phyloP scores from a whole-genome alignment of 2,888 invertebrate genomes.

The Drosophila recens region DNA sequence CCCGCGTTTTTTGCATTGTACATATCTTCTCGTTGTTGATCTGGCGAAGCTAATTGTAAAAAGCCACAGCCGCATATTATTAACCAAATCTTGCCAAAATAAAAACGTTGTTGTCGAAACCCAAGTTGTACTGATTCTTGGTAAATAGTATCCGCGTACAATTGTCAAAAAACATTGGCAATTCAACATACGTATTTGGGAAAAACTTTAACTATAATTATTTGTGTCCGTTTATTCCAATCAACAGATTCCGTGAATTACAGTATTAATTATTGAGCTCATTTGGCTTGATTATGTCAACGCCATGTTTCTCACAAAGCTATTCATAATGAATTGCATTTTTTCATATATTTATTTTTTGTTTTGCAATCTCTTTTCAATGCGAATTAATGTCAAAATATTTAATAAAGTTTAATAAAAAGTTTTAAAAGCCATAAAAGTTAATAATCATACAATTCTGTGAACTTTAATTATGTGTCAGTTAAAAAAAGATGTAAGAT shows the following conservation, averaged over 20 bases:
- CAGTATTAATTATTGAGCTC: slow-evolving; percentile 25
- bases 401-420: slow-evolving; percentile 29
- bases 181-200: not conserved
- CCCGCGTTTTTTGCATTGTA: too few relatives aligned
- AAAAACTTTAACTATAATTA: slow-evolving; percentile 27
- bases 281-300: slow-evolving; percentile 59
- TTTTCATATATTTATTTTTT: not conserved
- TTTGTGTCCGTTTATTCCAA: slow-evolving; percentile 18
- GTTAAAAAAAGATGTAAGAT: not conserved
- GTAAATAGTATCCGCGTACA: too few relatives aligned
- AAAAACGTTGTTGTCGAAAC: too few relatives aligned
- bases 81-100: too few relatives aligned
- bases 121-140: too few relatives aligned
- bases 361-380: slow-evolving; percentile 38
- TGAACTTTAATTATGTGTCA: slow-evolving; percentile 40
- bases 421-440: slow-evolving; percentile 23
- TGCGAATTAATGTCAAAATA: slow-evolving; percentile 61
- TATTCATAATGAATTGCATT: slow-evolving; percentile 42
- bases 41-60: too few relatives aligned
- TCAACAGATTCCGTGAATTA: slow-evolving; percentile 34
- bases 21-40: too few relatives aligned
- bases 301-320: slow-evolving; percentile 26
- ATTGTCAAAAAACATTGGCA: too few relatives aligned
- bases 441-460: slow-evolving; percentile 35
- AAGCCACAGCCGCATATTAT: too few relatives aligned